Percentiles rank a stretch among this genome's conserved stretches.
Evolutionary conservation across 2,797 vertebrate genomes (phyloP).

Genomic region (Nasua narica): DNA sequence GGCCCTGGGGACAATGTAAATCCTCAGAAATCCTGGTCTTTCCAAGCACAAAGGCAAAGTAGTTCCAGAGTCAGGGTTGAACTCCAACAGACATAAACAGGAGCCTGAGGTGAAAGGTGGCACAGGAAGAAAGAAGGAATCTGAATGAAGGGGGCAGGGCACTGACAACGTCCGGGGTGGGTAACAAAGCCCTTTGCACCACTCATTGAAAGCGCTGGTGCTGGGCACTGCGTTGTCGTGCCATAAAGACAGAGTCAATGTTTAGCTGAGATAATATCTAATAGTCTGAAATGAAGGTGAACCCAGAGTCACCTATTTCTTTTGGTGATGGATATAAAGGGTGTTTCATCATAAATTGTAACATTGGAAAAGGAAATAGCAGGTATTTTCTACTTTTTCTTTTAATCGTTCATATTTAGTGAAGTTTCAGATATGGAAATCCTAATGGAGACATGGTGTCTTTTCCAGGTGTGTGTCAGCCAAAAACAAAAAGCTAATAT

Average conservation of each 20-base stretch:
- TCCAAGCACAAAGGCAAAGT: not conserved
- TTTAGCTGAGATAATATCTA: not conserved
- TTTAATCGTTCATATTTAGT: not conserved
- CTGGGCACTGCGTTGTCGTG: not conserved
- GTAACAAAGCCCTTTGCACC: not conserved
- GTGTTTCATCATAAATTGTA: not conserved
- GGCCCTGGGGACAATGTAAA: not conserved
- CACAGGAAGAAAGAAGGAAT: not conserved
- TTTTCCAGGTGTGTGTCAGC: not conserved
- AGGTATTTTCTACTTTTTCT: not conserved
- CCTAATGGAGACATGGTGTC: not conserved
- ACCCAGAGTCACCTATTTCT: not conserved
- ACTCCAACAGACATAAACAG: not conserved
- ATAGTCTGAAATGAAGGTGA: not conserved
- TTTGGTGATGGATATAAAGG: not conserved
- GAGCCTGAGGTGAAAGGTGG: not conserved
- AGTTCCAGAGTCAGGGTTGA: not conserved
- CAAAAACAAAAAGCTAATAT: not conserved
- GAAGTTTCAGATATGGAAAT: not conserved
- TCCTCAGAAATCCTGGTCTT: not conserved
- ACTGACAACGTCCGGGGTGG: not conserved
- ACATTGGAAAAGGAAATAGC: not conserved
- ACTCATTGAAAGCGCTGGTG: not conserved
- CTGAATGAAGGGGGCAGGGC: fast-evolving
- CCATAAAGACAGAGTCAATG: not conserved